Evolutionary conservation across 92 coral and sea anemone species (phyloP), one percentile per base, ranked within the genome.

Genomic region (Bergia sp.): DNA sequence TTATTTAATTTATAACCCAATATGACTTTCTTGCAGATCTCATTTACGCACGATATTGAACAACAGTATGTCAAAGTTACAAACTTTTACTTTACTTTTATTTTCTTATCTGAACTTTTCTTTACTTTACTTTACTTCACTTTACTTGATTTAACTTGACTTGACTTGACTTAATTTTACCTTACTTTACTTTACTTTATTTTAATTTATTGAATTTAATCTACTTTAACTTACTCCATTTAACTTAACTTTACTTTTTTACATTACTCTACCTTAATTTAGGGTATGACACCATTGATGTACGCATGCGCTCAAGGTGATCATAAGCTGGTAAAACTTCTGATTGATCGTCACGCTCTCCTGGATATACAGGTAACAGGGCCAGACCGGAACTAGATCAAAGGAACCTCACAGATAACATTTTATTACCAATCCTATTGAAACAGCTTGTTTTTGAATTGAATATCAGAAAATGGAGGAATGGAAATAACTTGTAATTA

Each of bases 261-360:
- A 38, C 12, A 3, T 7, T 15, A 39, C 18, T 76, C 37, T 20
- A 20, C 69, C 10, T n/a, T 29, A 5, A 3, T 43, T 9, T 4
- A 95, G 96, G 96, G 98, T 4, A 72, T 95, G 93, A 93, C 98
- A 43, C 95, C 96, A 41, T 81, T 95, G 85, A 95, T 95, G 98
- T 93, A 93, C 91, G 94, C 98, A 79, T 95, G 98, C 79, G 91
- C 88, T 15, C 91, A 92, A 61, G 98, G 94, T 16, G 90, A 94
- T 82, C 84, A 92, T 50, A 89, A 82, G 23, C 91, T 95, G 61
- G 98, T 92, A 13, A 89, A 80, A 73, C 73, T 87, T 29, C 82
- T 95, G 50, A 73, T 95, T 18, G 95, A 92, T 43, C 80, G 80
- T 81, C 96, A 95, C 78, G 94, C 94, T 41, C 80, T 92, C 20